Conservation (phyloP, 1,140 invertebrate genomes). For the Eueides isabella region DNA sequence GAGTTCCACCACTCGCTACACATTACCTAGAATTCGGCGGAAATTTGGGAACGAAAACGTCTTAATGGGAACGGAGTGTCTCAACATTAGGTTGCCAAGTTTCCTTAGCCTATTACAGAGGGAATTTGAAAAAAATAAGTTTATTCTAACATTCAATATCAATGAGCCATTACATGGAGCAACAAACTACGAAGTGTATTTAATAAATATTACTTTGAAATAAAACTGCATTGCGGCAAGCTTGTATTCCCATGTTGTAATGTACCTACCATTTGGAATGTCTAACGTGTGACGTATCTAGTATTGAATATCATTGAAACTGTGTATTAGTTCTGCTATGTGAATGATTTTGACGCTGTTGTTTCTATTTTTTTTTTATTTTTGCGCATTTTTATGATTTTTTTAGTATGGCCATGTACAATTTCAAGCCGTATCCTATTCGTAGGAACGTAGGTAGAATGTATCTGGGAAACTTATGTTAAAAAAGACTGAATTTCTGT, state of each 20-base stretch:
- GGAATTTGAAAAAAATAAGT: too few relatives aligned
- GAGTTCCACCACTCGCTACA: too few relatives aligned
- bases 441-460: too few relatives aligned
- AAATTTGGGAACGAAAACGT: too few relatives aligned
- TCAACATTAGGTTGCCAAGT: too few relatives aligned
- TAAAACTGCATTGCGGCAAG: conserved; percentile 4
- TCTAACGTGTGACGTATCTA: not conserved
- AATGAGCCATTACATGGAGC: not conserved
- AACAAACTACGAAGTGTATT: not conserved
- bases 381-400: not conserved
- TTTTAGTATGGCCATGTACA: not conserved
- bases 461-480: too few relatives aligned
- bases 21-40: too few relatives aligned
- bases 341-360: not conserved
- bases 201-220: not conserved
- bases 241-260: conserved; percentile 8
- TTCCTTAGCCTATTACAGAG: too few relatives aligned
- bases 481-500: too few relatives aligned
- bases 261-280: not conserved
- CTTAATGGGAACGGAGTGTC: too few relatives aligned
- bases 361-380: not conserved
- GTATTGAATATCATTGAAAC: not conserved
- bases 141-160: not conserved
- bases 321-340: not conserved
- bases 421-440: not conserved